These are phyloP conservation scores for Brachypteracias leptosomus DNA, from an alignment of 2,113 vertebrate species.

Conservation along the genomic window DNA sequence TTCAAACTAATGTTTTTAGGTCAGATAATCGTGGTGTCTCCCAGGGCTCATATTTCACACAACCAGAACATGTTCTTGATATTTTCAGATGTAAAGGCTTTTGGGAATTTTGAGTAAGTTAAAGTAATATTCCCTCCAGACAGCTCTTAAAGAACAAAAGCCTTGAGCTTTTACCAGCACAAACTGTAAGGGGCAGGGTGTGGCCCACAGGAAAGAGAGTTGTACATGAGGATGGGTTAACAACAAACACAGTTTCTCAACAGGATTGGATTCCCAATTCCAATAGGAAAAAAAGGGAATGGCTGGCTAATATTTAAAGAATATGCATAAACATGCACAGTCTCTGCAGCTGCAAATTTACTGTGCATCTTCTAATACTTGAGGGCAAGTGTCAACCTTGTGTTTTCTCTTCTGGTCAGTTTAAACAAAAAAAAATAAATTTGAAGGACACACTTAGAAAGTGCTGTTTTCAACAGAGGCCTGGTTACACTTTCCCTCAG, in stretches of 20 bases:
- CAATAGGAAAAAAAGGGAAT: neutral
- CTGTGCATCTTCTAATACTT: neutral
- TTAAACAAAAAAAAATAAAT: neutral
- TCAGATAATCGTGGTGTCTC: neutral
- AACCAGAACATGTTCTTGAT: neutral
- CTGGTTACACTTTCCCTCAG: neutral
- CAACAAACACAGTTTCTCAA: neutral
- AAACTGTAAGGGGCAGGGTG: neutral
- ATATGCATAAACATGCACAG: neutral
- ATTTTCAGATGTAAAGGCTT: neutral
- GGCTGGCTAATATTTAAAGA: neutral
- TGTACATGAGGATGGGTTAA: neutral
- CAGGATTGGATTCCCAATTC: neutral
- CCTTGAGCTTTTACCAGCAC: neutral
- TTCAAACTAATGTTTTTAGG: neutral
- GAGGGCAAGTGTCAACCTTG: neutral
- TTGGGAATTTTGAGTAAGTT: neutral
- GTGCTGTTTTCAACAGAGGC: neutral
- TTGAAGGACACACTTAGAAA: neutral
- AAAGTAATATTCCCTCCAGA: neutral
- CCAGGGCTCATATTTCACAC: neutral
- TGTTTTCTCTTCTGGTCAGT: neutral
- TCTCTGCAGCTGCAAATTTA: neutral
- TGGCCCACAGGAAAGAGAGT: neutral
- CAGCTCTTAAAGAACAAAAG: neutral